Conservation (phyloP, 1,140 invertebrate genomes). For the Drosophila murphyi region DNA sequence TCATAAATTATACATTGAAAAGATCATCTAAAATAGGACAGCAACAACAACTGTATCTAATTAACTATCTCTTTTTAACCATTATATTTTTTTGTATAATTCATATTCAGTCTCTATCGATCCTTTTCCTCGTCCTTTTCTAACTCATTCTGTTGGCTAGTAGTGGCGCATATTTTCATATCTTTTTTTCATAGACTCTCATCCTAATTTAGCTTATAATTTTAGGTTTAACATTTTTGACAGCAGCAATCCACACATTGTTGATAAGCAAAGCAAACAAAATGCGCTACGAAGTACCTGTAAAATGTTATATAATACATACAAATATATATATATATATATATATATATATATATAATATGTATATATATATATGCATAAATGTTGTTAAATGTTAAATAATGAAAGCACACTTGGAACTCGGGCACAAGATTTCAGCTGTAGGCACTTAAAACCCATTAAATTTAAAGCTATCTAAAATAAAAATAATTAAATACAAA, state of each 20-base stretch:
- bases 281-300: conserved; percentile 59
- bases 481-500: neutral
- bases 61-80: neutral
- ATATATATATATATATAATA: conserved; percentile 22
- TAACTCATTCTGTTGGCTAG: conserved; percentile 10
- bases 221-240: conserved; percentile 29
- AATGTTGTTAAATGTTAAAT: conserved; percentile 43
- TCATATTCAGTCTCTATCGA: neutral
- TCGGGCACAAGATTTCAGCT: conserved; percentile 23
- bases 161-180: conserved; percentile 48
- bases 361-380: conserved; percentile 27
- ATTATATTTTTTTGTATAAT: neutral
- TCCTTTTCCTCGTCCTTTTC: conserved; percentile 3
- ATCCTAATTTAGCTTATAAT: conserved; percentile 44
- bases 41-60: neutral
- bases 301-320: conserved; percentile 33
- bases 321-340: conserved; percentile 29
- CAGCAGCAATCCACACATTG: conserved; percentile 28
- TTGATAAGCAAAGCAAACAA: conserved; percentile 42
- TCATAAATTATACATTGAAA: neutral
- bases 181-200: conserved; percentile 9
- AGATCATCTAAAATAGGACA: neutral
- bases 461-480: neutral
- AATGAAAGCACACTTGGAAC: conserved; percentile 13
- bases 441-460: conserved; percentile 9